Conservation (phyloP, 2,888 invertebrate species). For the Apotomis betuletana region DNA sequence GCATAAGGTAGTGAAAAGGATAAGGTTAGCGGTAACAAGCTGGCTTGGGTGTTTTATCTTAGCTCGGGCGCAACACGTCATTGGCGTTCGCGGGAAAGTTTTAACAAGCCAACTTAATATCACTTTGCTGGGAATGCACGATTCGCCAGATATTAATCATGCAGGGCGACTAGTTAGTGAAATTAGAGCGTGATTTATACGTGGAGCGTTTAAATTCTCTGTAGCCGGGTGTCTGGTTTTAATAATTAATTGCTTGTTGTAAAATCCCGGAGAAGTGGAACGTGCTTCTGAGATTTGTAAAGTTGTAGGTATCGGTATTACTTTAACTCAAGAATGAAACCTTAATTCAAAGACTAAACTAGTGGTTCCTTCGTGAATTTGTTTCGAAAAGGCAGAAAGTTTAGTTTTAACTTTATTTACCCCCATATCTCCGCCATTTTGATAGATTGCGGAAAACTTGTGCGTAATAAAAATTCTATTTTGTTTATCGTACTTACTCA, state of each 20-base stretch:
- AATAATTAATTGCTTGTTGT: conserved; percentile 32
- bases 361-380: too few species aligned
- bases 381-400: too few species aligned
- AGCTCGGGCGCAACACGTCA: conserved; percentile 65
- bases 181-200: conserved; percentile 66
- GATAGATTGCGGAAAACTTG: too few species aligned
- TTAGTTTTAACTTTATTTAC: background rate
- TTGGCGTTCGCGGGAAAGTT: conserved; percentile 77
- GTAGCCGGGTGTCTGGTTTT: conserved; percentile 35
- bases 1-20: conserved; percentile 1
- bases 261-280: conserved; percentile 13
- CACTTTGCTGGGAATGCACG: conserved; percentile 79
- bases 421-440: background rate
- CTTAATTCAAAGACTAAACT: background rate
- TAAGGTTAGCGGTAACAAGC: conserved; percentile 13
- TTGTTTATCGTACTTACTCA: too few species aligned
- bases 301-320: background rate
- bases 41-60: conserved; percentile 24
- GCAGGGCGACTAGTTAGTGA: conserved; percentile 79
- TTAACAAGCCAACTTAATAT: conserved; percentile 84
- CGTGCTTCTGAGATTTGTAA: conserved; percentile 9
- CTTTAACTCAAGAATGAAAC: background rate
- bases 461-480: too few species aligned
- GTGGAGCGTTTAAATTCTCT: conserved; percentile 37
- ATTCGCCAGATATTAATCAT: conserved; percentile 82